Percentiles rank a stretch among this genome's conserved stretches.
These are phyloP conservation scores for Gallinago media DNA, from an alignment of 2,113 vertebrate genomes.

Conservation along the genomic window DNA sequence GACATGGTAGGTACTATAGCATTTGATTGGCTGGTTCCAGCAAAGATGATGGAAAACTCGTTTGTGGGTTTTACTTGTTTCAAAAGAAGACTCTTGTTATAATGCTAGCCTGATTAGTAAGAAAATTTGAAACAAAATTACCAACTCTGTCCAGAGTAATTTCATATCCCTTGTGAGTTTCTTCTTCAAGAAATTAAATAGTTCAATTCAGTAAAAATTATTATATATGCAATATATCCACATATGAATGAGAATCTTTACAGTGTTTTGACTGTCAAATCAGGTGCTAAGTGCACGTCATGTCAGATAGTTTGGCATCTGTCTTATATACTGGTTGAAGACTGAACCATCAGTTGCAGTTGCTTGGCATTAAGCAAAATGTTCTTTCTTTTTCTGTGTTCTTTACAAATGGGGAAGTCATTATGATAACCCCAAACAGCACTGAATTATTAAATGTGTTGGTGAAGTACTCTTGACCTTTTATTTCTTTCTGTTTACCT, in stretches of 20 bases:
- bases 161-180: not conserved
- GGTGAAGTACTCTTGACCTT: slow-evolving; percentile 2
- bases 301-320: not conserved
- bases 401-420: not conserved
- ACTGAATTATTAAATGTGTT: not conserved
- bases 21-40: not conserved
- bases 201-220: not conserved
- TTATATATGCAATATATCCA: not conserved
- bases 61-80: not conserved
- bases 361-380: not conserved
- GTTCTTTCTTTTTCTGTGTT: not conserved
- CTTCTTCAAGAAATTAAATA: not conserved
- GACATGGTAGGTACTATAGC: fast-evolving
- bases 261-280: not conserved
- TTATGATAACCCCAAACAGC: not conserved
- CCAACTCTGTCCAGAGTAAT: not conserved
- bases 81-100: not conserved
- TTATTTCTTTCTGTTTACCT: not conserved
- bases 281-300: not conserved
- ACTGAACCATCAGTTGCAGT: not conserved
- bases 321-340: not conserved
- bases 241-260: not conserved
- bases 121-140: not conserved
- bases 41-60: not conserved
- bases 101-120: not conserved